Percentiles rank a stretch among this genome's conserved stretches.
Evolutionary conservation across 2,113 vertebrate species (phyloP).

Genomic region (Ascaphus truei): DNA sequence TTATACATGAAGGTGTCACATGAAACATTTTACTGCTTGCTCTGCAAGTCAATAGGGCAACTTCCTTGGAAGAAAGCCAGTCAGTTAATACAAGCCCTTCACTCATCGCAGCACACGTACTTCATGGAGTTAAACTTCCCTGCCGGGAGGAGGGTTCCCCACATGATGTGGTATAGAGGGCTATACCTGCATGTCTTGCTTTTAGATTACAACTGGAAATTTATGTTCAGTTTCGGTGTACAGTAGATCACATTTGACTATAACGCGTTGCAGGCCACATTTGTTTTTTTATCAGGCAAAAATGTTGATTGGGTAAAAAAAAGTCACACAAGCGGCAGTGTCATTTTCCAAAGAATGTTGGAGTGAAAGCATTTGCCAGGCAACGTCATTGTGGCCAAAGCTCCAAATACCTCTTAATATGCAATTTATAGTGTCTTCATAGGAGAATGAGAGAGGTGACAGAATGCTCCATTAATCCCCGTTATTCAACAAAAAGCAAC

Average conservation of each 20-base stretch:
- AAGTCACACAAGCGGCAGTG: background rate
- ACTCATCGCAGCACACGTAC: background rate
- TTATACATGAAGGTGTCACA: constrained; percentile 37
- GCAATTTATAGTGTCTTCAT: background rate
- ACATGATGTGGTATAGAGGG: too few species aligned
- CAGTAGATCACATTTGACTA: too few species aligned
- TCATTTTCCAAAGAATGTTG: background rate
- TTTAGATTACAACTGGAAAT: too few species aligned
- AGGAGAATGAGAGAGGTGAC: too few species aligned
- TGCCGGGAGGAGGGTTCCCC: background rate
- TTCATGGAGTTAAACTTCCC: background rate
- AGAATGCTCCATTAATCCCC: too few species aligned
- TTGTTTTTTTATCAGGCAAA: too few species aligned
- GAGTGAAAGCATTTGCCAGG: background rate
- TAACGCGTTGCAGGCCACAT: background rate
- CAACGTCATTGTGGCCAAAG: too few species aligned
- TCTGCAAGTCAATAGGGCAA: constrained; percentile 17
- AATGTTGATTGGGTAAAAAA: too few species aligned
- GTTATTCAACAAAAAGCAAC: too few species aligned
- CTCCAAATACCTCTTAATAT: background rate
- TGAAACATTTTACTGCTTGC: constrained; percentile 26
- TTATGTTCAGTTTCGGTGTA: too few species aligned
- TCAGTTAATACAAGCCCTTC: background rate
- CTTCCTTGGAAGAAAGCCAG: constrained; percentile 28
- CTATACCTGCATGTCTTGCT: too few species aligned